Evolutionary conservation across 2,113 vertebrate species (phyloP), one percentile per base, ranked within the genome.

Genomic region (Campylomormyrus tamandua): DNA sequence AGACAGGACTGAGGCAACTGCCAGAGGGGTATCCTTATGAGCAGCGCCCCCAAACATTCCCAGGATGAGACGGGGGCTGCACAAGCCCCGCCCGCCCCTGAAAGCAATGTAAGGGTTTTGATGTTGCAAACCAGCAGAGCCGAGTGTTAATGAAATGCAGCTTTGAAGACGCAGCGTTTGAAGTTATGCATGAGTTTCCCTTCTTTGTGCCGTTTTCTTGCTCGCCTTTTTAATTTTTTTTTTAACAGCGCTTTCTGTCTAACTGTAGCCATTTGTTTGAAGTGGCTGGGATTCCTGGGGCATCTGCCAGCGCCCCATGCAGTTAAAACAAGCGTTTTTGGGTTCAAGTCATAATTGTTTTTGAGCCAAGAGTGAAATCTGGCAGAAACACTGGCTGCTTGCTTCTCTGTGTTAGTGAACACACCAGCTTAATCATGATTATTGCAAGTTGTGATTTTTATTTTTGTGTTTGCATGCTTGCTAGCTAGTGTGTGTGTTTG

Each of bases 171-270:
- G 89, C 92, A 89, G 92, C 90, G 93, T 95, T 95, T 95, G 95
- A 96, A 95, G 95, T 95, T 95, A 93, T 95, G 95, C 93, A 95
- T 95, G 94, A 95, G 94, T 95, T 94, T 53, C 49, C 93, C 93
- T 94, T 92, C 94, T 95, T 95, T 95, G 93, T 94, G 91, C 93
- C 93, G 93, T 91, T 91, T 90, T 93, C 89, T 91, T 90, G 88
- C 89, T 87, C 11, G 7, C 58, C 5, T 53, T 49, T 56, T 56
- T 7, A 56, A 7, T 46, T 80, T 74, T 53, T 87, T 35, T 21
- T 35, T 58, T 86, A 90, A 53, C n/a, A 39, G 17, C n/a, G 3
- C 46, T 46, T 86, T 50, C 49, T 50, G 85, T 52, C n/a, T 45
- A 87, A 31, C 85, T 87, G 46, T 52, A 24, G 42, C 45, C 85